These are phyloP conservation scores for Cathartes aura DNA, from an alignment of 2,113 vertebrate genomes.

Conservation along the genomic window DNA sequence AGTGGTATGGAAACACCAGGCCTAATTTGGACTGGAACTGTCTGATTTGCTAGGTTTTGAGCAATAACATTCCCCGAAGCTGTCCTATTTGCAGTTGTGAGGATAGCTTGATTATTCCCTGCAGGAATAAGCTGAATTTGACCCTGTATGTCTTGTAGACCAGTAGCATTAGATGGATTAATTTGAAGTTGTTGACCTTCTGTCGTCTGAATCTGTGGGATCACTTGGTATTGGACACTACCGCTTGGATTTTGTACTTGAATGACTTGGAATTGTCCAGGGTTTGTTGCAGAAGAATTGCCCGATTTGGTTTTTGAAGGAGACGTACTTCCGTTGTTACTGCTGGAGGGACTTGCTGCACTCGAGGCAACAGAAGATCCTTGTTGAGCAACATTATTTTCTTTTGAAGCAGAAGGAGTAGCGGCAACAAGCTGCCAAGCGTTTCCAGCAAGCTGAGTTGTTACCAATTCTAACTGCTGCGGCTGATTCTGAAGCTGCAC, in stretches of 20 bases:
- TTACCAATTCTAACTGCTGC: constrained; percentile 95
- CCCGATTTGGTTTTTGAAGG: constrained; percentile 87
- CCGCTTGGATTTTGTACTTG: constrained; percentile 91
- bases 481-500: constrained; percentile 92
- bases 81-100: constrained; percentile 83
- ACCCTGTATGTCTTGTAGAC: constrained; percentile 87
- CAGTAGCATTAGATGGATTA: constrained; percentile 83
- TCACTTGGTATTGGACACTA: constrained; percentile 96
- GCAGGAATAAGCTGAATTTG: constrained; percentile 96
- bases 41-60: constrained; percentile 89
- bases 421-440: constrained; percentile 96
- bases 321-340: constrained; percentile 81
- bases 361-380: constrained; percentile 77
- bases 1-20: constrained; percentile 94
- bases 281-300: constrained; percentile 69
- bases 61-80: constrained; percentile 87
- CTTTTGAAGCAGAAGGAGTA: constrained; percentile 89
- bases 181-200: constrained; percentile 97
- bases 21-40: constrained; percentile 93
- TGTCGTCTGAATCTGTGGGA: constrained; percentile 95
- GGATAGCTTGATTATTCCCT: constrained; percentile 91
- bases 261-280: constrained; percentile 92
- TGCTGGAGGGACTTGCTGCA: constrained; percentile 80
- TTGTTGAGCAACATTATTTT: constrained; percentile 84
- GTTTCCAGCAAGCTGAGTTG: constrained; percentile 94